Evolutionary conservation across 2,797 vertebrate genomes (phyloP).

Genomic region (Masticophis lateralis): DNA sequence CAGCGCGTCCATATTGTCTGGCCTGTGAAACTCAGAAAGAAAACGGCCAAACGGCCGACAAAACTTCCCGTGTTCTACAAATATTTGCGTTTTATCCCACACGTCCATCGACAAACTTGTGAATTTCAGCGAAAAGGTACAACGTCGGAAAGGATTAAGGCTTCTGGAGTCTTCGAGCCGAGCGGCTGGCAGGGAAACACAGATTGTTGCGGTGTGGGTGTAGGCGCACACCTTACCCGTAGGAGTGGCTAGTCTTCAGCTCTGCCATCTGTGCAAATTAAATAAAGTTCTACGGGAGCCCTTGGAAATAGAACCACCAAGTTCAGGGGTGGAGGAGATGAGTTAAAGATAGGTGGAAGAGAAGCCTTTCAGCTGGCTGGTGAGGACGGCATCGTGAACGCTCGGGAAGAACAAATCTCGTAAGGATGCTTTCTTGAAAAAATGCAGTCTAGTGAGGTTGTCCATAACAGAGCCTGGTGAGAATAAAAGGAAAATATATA

Average conservation of each 20-base stretch:
- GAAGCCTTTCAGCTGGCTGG: slow-evolving; percentile 68
- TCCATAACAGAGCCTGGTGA: slow-evolving; percentile 77
- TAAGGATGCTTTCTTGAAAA: slow-evolving; percentile 77
- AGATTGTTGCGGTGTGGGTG: neutral
- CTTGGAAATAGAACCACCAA: slow-evolving; percentile 9
- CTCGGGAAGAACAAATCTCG: slow-evolving; percentile 83
- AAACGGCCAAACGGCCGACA: slow-evolving; percentile 5
- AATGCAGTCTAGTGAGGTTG: slow-evolving; percentile 80
- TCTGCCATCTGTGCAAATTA: slow-evolving; percentile 58
- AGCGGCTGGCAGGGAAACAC: slow-evolving; percentile 21
- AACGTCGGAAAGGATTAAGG: slow-evolving; percentile 38
- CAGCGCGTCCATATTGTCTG: neutral
- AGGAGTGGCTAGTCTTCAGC: slow-evolving; percentile 35
- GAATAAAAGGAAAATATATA: neutral
- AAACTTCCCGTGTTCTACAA: slow-evolving; percentile 34
- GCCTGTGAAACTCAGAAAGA: neutral
- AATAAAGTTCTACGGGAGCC: slow-evolving; percentile 3
- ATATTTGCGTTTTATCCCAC: slow-evolving; percentile 20
- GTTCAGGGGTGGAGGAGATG: slow-evolving; percentile 14
- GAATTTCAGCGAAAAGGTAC: slow-evolving; percentile 19
- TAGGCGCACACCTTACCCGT: slow-evolving; percentile 32
- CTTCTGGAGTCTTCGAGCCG: slow-evolving; percentile 32
- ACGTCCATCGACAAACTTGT: slow-evolving; percentile 9
- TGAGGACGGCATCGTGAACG: slow-evolving; percentile 86
- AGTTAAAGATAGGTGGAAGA: neutral